Evolutionary conservation across 37 sponge, comb jelly and placozoan species (phyloP).

Genomic region (Halisarca cf. caerulea): DNA sequence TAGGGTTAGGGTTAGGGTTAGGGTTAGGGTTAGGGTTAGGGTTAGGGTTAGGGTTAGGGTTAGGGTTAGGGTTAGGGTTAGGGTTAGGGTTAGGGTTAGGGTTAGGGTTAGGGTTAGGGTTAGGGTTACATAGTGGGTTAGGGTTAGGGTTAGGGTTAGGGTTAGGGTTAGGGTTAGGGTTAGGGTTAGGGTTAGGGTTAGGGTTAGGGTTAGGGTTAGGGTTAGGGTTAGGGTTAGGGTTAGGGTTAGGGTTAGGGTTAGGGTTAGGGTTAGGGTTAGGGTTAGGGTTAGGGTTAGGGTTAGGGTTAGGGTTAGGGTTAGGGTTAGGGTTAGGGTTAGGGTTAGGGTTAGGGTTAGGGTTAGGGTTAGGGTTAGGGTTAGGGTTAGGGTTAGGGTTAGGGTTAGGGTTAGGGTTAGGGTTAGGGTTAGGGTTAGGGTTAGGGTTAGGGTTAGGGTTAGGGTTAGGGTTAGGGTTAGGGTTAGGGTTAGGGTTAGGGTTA

Average conservation of each 20-base stretch:
- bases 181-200: slow-evolving; percentile 29
- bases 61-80: slow-evolving; percentile 29
- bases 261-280: slow-evolving; percentile 47
- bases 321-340: slow-evolving; percentile 69
- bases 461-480: slow-evolving; percentile 29
- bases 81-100: slow-evolving; percentile 29
- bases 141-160: slow-evolving; percentile 29
- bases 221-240: slow-evolving; percentile 9
- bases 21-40: slow-evolving; percentile 29
- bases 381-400: slow-evolving; percentile 29
- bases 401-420: slow-evolving; percentile 29
- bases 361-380: slow-evolving; percentile 29
- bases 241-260: slow-evolving; percentile 23
- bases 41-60: slow-evolving; percentile 29
- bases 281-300: slow-evolving; percentile 43
- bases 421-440: slow-evolving; percentile 29
- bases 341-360: slow-evolving; percentile 58
- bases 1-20: slow-evolving; percentile 29
- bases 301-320: slow-evolving; percentile 66
- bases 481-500: slow-evolving; percentile 29
- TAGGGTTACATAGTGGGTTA: slow-evolving; percentile 10
- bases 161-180: slow-evolving; percentile 29
- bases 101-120: slow-evolving; percentile 29
- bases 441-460: slow-evolving; percentile 29
- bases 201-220: slow-evolving; percentile 29